Evolutionary conservation across 1,140 invertebrate genomes (phyloP).

Genomic region (Papilio polyxenes): DNA sequence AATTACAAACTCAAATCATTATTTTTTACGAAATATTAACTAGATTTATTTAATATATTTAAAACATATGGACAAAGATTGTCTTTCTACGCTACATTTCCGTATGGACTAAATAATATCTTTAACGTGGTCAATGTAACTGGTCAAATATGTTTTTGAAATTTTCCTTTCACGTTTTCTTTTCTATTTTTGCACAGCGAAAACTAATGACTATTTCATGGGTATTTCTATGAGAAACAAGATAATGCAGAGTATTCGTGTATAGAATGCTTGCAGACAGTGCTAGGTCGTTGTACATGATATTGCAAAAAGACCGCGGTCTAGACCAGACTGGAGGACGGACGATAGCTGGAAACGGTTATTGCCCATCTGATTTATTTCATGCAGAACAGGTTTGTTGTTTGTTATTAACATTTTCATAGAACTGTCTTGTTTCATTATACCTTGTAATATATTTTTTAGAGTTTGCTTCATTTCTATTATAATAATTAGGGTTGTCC

Average conservation of each 20-base stretch:
- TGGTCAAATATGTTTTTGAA: too few relatives aligned
- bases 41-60: too few relatives aligned
- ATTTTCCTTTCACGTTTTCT: too few relatives aligned
- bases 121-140: too few relatives aligned
- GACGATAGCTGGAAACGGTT: constrained; percentile 34
- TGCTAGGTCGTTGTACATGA: constrained; percentile 30
- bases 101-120: too few relatives aligned
- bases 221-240: not conserved
- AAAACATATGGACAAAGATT: too few relatives aligned
- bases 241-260: not conserved
- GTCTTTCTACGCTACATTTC: too few relatives aligned
- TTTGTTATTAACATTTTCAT: not conserved
- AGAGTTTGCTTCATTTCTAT: not conserved
- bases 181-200: too few relatives aligned
- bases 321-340: constrained; percentile 29
- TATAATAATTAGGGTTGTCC: not conserved
- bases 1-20: too few relatives aligned
- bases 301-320: constrained; percentile 22
- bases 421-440: not conserved
- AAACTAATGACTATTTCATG: not conserved
- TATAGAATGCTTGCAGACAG: not conserved
- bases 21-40: too few relatives aligned
- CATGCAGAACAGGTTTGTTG: constrained; percentile 6
- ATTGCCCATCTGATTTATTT: constrained; percentile 19
- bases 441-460: not conserved